Conservation (phyloP, 2,888 invertebrate genomes). For the Apoda limacodes region DNA sequence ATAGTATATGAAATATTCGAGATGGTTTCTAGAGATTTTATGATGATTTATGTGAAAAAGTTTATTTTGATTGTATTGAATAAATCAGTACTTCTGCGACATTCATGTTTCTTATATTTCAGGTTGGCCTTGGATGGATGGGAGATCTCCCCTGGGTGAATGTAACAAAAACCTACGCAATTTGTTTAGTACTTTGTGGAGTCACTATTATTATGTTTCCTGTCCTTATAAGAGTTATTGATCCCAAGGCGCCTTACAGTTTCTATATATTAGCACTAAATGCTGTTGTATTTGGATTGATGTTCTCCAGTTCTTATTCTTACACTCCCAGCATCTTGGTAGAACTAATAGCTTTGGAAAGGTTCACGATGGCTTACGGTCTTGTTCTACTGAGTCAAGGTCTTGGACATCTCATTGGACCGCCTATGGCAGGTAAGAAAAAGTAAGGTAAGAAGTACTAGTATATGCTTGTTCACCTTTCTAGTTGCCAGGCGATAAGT, state of each 20-base stretch:
- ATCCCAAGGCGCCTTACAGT: conserved; percentile 42
- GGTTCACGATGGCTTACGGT: conserved; percentile 94
- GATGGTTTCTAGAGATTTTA: too few species aligned
- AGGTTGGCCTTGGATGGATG: conserved; percentile 88
- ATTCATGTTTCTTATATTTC: conserved; percentile 19
- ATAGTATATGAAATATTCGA: too few species aligned
- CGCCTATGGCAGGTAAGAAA: conserved; percentile 92
- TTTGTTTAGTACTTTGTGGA: conserved; percentile 79
- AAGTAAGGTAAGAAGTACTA: too few species aligned
- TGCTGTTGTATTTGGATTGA: conserved; percentile 84
- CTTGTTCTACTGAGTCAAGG: conserved; percentile 91
- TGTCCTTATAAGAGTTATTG: conserved; percentile 49
- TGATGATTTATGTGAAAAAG: too few species aligned
- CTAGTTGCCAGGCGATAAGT: too few species aligned
- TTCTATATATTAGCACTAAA: conserved; percentile 63
- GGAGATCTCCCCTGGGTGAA: conserved; percentile 91
- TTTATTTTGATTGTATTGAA: too few species aligned
- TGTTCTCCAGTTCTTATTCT: conserved; percentile 92
- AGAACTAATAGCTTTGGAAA: conserved; percentile 88
- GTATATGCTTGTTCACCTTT: too few species aligned
- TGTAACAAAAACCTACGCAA: conserved; percentile 85
- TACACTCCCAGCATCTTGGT: conserved; percentile 93
- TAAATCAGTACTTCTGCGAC: too few species aligned
- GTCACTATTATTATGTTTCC: conserved; percentile 72
- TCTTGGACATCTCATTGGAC: conserved; percentile 91